A percentile compares a stretch with the other conserved stretches of the same genome.
phyloP scores from a whole-genome alignment of 2,113 vertebrate genomes.

The Oryctolagus cuniculus region mOryCun1.1 NC_091453.1:94392001-94392500 shows the following conservation, averaged over 20 bases:
- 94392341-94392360: too few species aligned
- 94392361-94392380: too few species aligned
- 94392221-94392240: slow-evolving; percentile 38
- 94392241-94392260: not conserved
- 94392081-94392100: not conserved
- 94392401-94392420: too few species aligned
- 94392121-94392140: not conserved
- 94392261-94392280: not conserved
- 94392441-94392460: too few species aligned
- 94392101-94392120: slow-evolving; percentile 17
- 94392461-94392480: too few species aligned
- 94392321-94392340: too few species aligned
- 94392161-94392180: slow-evolving; percentile 32
- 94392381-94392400: too few species aligned
- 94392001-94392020: not conserved
- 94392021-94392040: slow-evolving; percentile 1
- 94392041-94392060: slow-evolving; percentile 36
- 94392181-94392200: not conserved
- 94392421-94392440: too few species aligned
- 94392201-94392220: slow-evolving; percentile 10
- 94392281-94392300: not conserved
- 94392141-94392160: slow-evolving; percentile 7
- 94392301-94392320: not conserved
- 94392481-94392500: too few species aligned
- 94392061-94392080: slow-evolving; percentile 13